Conservation (phyloP, 2,113 vertebrate genomes). For the Malaclemys terrapin region DNA sequence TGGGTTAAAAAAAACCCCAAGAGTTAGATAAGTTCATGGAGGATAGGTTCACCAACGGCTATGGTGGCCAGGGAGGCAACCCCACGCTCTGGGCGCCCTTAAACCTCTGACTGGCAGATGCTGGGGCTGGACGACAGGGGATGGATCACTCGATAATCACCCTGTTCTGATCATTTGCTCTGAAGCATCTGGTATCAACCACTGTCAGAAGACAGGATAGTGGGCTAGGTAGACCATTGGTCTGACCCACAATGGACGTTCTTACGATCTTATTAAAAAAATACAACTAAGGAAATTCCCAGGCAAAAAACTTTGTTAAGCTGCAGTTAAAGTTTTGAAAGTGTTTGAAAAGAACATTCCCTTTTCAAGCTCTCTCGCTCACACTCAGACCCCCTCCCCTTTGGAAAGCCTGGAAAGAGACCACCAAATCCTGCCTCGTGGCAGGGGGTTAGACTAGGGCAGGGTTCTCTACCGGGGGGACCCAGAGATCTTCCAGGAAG, state of each 20-base stretch:
- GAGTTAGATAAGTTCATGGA: neutral
- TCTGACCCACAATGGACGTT: neutral
- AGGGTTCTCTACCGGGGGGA: too few species aligned
- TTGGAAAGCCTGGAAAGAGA: too few species aligned
- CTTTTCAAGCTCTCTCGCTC: neutral
- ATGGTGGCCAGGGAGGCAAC: neutral
- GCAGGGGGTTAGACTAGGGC: too few species aligned
- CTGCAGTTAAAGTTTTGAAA: neutral
- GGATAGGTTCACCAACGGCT: neutral
- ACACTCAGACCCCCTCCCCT: too few species aligned
- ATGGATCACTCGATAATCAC: too few species aligned
- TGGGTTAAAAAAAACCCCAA: neutral
- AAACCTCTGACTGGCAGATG: too few species aligned
- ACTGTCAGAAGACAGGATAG: neutral
- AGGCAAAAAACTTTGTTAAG: neutral
- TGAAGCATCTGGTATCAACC: neutral
- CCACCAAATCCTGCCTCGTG: too few species aligned
- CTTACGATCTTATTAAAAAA: neutral
- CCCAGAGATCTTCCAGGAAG: too few species aligned
- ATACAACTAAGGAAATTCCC: neutral
- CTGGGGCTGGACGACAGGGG: neutral
- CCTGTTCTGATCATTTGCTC: too few species aligned
- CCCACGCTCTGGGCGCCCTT: neutral
- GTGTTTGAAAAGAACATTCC: neutral
- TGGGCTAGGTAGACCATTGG: neutral